phyloP scores from a whole-genome alignment of 1,140 invertebrate species.

The Zaprionus capensis region DNA sequence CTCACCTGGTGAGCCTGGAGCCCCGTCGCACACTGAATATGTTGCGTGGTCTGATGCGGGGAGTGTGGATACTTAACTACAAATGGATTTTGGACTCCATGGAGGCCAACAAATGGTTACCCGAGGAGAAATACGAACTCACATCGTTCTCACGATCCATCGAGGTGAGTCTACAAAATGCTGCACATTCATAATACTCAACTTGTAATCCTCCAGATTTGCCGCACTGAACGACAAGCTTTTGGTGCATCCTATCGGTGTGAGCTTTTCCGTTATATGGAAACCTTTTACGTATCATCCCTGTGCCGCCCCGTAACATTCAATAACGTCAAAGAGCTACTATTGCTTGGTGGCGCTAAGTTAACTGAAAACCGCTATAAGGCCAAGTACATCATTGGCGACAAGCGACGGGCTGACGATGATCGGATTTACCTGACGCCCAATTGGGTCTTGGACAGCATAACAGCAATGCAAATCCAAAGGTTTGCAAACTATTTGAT shows the following conservation, averaged over 20 bases:
- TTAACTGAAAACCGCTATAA: constrained; percentile 74
- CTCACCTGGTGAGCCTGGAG: constrained; percentile 85
- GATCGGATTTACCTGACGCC: constrained; percentile 83
- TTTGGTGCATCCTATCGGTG: constrained; percentile 85
- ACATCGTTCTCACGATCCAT: constrained; percentile 85
- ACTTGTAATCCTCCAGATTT: constrained; percentile 73
- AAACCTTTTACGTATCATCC: constrained; percentile 84
- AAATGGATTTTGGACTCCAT: constrained; percentile 85
- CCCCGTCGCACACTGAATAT: constrained; percentile 86
- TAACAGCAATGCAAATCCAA: constrained; percentile 72
- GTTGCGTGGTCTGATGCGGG: constrained; percentile 85
- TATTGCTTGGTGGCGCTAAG: constrained; percentile 84
- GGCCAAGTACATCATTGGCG: constrained; percentile 85
- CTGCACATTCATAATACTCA: neutral
- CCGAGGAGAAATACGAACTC: constrained; percentile 85
- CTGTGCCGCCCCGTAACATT: constrained; percentile 68
- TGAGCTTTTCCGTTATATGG: constrained; percentile 85
- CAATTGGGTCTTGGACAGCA: constrained; percentile 85
- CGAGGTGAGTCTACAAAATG: constrained; percentile 77
- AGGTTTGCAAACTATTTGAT: constrained; percentile 69
- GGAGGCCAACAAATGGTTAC: constrained; percentile 85
- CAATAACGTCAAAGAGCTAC: constrained; percentile 85
- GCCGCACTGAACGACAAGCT: constrained; percentile 85
- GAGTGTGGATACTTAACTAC: constrained; percentile 86
- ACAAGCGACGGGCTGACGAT: constrained; percentile 60